Percentiles rank a stretch among this genome's conserved stretches.
Conservation (phyloP, 2,888 invertebrate genomes). For the Sinotaia quadrata region DNA sequence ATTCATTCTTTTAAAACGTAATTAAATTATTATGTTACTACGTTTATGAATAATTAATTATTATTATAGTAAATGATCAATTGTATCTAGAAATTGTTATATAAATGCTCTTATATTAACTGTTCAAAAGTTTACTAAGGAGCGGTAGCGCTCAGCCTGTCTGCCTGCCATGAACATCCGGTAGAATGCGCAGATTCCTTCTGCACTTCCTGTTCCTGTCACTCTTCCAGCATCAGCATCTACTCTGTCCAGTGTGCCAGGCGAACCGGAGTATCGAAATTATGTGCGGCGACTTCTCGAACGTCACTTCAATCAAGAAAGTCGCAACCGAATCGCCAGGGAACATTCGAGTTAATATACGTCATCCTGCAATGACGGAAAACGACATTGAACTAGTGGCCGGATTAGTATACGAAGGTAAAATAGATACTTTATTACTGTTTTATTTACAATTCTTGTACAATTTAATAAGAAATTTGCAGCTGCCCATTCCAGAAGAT, state of each 20-base stretch:
- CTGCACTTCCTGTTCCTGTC: constrained; percentile 23
- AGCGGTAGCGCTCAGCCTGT: neutral
- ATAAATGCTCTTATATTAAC: too few relatives aligned
- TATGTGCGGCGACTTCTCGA: constrained; percentile 10
- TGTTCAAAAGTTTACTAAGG: neutral
- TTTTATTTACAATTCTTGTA: neutral
- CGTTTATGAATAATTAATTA: too few relatives aligned
- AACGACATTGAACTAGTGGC: neutral
- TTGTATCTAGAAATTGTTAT: too few relatives aligned
- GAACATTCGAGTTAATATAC: neutral
- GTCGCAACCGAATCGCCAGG: neutral
- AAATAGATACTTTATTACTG: neutral
- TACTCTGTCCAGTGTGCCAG: constrained; percentile 1
- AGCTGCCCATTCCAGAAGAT: too few relatives aligned
- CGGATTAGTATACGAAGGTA: constrained; percentile 4
- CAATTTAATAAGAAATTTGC: too few relatives aligned
- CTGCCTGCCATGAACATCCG: constrained; percentile 19
- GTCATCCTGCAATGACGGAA: constrained; percentile 19
- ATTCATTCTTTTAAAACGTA: too few relatives aligned
- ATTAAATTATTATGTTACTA: too few relatives aligned
- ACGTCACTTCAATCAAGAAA: neutral
- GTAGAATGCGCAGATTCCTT: constrained; percentile 15
- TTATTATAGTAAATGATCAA: too few relatives aligned
- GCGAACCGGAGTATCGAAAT: constrained; percentile 1
- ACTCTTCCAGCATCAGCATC: constrained; percentile 7